Evolutionary conservation across 2,888 invertebrate genomes (phyloP).

Genomic region (Drosophila crucigera): DNA sequence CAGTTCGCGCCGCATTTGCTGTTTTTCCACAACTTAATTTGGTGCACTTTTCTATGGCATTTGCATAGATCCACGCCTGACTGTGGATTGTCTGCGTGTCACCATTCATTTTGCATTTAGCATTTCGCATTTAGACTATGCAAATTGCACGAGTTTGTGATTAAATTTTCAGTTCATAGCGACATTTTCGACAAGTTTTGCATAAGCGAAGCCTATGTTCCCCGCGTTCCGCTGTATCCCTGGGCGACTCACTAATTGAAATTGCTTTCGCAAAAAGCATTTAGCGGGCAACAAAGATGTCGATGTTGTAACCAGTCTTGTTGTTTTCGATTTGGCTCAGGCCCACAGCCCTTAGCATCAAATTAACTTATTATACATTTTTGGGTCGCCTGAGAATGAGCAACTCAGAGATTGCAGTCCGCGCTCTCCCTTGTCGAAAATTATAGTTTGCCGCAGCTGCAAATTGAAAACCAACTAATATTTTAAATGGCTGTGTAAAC

Average conservation of each 20-base stretch:
- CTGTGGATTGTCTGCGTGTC: conserved; percentile 6
- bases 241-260: conserved; percentile 67
- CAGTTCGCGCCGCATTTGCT: conserved; percentile 36
- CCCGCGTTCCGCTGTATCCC: not conserved
- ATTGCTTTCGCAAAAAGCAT: conserved; percentile 73
- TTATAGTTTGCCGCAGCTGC: conserved; percentile 35
- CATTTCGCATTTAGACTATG: conserved; percentile 36
- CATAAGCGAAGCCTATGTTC: conserved; percentile 35
- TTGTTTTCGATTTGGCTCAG: conserved; percentile 21
- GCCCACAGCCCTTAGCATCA: conserved; percentile 52
- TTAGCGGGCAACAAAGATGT: conserved; percentile 68
- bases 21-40: conserved; percentile 65
- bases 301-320: conserved; percentile 10
- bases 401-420: conserved; percentile 12
- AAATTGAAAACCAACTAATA: conserved; percentile 65
- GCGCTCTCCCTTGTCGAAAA: conserved; percentile 21
- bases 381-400: conserved; percentile 51
- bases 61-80: conserved; percentile 38
- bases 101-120: conserved; percentile 24
- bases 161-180: conserved; percentile 69
- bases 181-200: conserved; percentile 56
- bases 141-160: conserved; percentile 63
- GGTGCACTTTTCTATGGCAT: conserved; percentile 54
- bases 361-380: conserved; percentile 76
- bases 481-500: conserved; percentile 66